These are phyloP conservation scores for Epinephelus lanceolatus DNA, from an alignment of 2,113 vertebrate species.

Conservation along the genomic window DNA sequence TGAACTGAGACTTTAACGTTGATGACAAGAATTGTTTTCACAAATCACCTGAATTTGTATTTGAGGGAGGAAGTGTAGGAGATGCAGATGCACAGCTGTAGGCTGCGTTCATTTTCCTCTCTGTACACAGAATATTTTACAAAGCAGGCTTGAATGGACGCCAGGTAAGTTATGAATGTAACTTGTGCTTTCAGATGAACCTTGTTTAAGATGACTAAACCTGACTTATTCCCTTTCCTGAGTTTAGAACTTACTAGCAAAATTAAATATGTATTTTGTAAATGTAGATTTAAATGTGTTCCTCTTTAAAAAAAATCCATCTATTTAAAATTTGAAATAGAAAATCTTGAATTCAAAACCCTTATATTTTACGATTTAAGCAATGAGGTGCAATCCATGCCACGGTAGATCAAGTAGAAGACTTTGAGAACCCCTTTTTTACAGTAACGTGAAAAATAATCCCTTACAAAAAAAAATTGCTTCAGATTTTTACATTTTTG, in stretches of 20 bases:
- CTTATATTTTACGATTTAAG: background rate
- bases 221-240: background rate
- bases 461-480: too few relatives aligned
- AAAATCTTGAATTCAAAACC: background rate
- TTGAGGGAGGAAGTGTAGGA: slow-evolving; percentile 2
- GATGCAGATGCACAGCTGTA: slow-evolving; percentile 12
- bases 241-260: background rate
- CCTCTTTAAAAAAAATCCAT: background rate
- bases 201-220: background rate
- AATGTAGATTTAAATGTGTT: background rate
- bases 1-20: background rate
- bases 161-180: background rate
- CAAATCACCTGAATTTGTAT: slow-evolving; percentile 21
- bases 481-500: background rate
- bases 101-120: background rate
- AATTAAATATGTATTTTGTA: background rate
- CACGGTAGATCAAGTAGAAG: background rate
- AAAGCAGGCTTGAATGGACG: slow-evolving; percentile 14
- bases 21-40: slow-evolving; percentile 19
- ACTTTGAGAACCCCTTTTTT: background rate
- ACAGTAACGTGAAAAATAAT: background rate
- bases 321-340: background rate
- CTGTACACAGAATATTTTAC: background rate
- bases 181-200: background rate
- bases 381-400: background rate